These are phyloP conservation scores for Drosophila subquinaria DNA, from an alignment of 2,888 invertebrate species.

Conservation along the genomic window DNA sequence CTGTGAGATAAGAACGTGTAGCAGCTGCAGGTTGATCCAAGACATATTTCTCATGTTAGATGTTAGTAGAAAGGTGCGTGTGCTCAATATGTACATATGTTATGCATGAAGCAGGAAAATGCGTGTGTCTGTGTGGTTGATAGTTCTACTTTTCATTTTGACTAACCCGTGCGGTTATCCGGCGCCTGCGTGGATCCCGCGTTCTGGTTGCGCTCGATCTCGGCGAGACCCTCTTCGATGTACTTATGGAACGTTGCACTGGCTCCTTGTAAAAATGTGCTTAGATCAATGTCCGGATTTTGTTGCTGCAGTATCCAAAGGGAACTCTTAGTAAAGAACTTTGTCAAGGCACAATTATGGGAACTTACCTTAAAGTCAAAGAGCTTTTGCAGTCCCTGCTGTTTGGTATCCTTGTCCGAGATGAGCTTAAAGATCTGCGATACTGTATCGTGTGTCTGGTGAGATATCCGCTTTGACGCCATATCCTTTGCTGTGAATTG, in stretches of 20 bases:
- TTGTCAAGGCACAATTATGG: neutral
- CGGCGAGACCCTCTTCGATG: slow-evolving; percentile 85
- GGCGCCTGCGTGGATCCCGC: slow-evolving; percentile 44
- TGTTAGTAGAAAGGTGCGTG: slow-evolving; percentile 55
- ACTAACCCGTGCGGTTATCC: slow-evolving; percentile 73
- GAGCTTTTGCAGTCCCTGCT: slow-evolving; percentile 89
- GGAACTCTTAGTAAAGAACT: neutral
- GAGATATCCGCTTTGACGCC: slow-evolving; percentile 88
- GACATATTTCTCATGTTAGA: slow-evolving; percentile 27
- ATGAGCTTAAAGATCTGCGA: slow-evolving; percentile 96
- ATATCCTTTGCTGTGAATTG: slow-evolving; percentile 82
- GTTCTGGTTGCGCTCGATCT: slow-evolving; percentile 82
- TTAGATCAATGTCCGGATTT: slow-evolving; percentile 85
- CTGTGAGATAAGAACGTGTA: slow-evolving; percentile 80
- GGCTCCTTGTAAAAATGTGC: slow-evolving; percentile 85
- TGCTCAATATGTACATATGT: slow-evolving; percentile 40
- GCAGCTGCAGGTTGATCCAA: slow-evolving; percentile 61
- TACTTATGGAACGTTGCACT: slow-evolving; percentile 85
- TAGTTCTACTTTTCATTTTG: neutral
- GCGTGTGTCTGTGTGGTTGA: slow-evolving; percentile 2
- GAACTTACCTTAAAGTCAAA: slow-evolving; percentile 85
- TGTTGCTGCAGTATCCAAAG: slow-evolving; percentile 69
- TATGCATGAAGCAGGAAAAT: slow-evolving; percentile 1
- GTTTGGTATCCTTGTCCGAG: slow-evolving; percentile 94
- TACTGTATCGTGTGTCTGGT: slow-evolving; percentile 93